Base-by-base conservation (phyloP, 2,888 invertebrate genomes). In the Andrena praecox region DNA sequence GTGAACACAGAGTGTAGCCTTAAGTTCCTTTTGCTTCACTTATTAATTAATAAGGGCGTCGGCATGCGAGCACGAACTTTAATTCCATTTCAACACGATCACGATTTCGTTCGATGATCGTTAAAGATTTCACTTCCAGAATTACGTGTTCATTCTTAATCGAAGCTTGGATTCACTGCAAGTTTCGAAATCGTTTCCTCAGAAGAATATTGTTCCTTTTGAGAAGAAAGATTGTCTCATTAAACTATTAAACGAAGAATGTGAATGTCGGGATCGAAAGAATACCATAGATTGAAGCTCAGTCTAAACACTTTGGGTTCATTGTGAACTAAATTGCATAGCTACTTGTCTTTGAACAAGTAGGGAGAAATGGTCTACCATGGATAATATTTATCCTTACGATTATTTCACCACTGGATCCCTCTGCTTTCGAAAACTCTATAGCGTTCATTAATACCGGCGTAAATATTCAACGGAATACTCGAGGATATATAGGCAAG, bases 1-100 rank as follows among this genome's bases (percentile, higher is more conserved):
- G n/a, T 60, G 73, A 81, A 73, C 73, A 79, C 79, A 79, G 59
- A 69, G 68, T 29, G 35, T 24, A 48, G 74, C 59, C 50, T 67
- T 50, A 74, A 74, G 67, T 74, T 67, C 27, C 48, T 33, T n/a
- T 52, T 59, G 3, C 6, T 50, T 20, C 16, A 7, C 35, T 72
- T 20, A 12, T 42, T 67, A n/a, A 31, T 68, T 20, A 48, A 31
- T 56, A 33, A 59, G 42, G 24, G 35, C 52, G 35, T 7, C 10
- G 10, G 42, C 42, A 12, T 20, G 10, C 2, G 16, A 27, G 67
- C 29, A 50, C 63, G 63, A 62, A 48, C 74, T 50, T 24, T 24
- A 33, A 31, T 63, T 56, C 24, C 62, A 4, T 31, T 24, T 50
- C n/a, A 27, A 60, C 24, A 24, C n/a, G 27, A 56, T 31, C 1